phyloP scores from a whole-genome alignment of 1,140 invertebrate species.

The Drosophila baimaii region DNA sequence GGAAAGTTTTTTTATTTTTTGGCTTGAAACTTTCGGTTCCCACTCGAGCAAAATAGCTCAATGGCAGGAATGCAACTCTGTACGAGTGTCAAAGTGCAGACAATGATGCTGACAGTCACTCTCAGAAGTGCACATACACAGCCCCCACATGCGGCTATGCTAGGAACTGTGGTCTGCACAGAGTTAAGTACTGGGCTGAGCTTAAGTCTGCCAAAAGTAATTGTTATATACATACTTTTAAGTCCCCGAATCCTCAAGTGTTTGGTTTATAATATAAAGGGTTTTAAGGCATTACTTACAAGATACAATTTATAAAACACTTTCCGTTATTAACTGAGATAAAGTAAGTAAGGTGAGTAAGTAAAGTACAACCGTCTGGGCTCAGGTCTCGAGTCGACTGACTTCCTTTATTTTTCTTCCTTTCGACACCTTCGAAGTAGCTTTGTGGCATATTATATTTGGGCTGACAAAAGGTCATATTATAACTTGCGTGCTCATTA shows the following conservation, averaged over 20 bases:
- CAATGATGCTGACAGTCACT: constrained; percentile 32
- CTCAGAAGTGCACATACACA: constrained; percentile 24
- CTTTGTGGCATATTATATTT: not conserved
- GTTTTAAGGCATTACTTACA: not conserved
- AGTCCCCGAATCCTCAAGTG: not conserved
- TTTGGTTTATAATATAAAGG: not conserved
- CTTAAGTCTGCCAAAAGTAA: not conserved
- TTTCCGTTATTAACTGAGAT: not conserved
- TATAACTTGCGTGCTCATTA: constrained; percentile 1
- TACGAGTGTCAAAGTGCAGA: constrained; percentile 25
- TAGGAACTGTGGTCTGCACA: constrained; percentile 32
- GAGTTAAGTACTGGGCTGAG: constrained; percentile 14
- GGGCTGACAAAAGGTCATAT: constrained; percentile 2
- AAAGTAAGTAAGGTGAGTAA: no score
- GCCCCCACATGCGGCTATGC: constrained; percentile 22
- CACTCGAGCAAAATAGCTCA: constrained; percentile 50
- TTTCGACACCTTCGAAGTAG: not conserved
- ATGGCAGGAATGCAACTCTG: constrained; percentile 45
- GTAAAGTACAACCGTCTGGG: not conserved
- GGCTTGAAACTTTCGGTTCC: constrained; percentile 36
- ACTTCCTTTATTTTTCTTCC: not conserved
- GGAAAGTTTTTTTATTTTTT: constrained; percentile 59
- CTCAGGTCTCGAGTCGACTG: not conserved
- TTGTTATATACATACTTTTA: constrained; percentile 12
- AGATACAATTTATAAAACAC: not conserved